Evolutionary conservation across 2,113 vertebrate species (phyloP), one percentile per base, ranked within the genome.

Genomic region (Fregata magnificens): DNA sequence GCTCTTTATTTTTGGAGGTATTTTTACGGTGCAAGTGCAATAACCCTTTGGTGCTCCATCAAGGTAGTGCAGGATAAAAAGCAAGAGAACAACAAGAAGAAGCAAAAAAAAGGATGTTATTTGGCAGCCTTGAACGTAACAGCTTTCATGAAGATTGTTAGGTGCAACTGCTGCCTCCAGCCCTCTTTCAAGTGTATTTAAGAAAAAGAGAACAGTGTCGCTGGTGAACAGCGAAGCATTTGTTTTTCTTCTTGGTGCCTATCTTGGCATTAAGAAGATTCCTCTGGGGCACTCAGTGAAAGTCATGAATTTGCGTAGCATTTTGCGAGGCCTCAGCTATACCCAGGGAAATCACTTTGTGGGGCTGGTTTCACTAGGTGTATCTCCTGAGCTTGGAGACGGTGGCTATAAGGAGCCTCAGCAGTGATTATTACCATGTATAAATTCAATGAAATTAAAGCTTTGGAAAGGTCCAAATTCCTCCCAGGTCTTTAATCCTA

Each of bases 381-480:
- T 38, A 20, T 84, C 81, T 95, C 55, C 67, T 19, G 52, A 77
- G 90, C 62, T 59, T 52, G 89, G 55, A 88, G 91, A 81, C 2
- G 10, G 53, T 85, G 80, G 58, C 82, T 70, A 3, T 67, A 56
- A 93, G 72, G 76, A 94, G 59, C 56, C 66, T 88, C 55, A 40
- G 53, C 65, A 84, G 65, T n/a, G 79, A 74, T 96, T 94, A 95
- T 80, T 92, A 83, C 90, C 78, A 16, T 1, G 2, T 89, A 90
- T 80, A 82, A 97, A 95, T 80, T 86, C 77, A 92, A 89, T 73
- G 88, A 77, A 95, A 95, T 93, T 83, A 97, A 86, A 95, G 95
- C 95, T 95, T 81, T 92, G 72, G 74, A 95, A 92, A 81, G 72
- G 76, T 76, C 45, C 78, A 10, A 87, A 82, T 94, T 94, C 70